phyloP scores from a whole-genome alignment of 2,888 invertebrate genomes.

The Herminia tarsipennalis region DNA sequence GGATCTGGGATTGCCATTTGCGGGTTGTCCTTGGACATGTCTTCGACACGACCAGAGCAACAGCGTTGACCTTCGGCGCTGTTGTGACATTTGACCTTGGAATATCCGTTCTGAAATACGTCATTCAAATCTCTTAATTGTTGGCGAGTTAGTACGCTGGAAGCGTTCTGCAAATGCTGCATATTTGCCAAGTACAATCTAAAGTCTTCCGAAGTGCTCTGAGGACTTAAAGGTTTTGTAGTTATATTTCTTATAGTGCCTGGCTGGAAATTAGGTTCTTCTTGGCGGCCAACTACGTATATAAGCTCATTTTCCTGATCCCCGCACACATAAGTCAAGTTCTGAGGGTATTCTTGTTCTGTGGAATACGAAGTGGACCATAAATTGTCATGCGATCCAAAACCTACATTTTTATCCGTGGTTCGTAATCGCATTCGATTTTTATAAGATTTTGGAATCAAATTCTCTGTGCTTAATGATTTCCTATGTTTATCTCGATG shows the following conservation, averaged over 20 bases:
- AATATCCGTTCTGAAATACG: constrained; percentile 85
- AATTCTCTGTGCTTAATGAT: constrained; percentile 87
- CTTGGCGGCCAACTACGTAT: constrained; percentile 77
- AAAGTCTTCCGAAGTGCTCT: constrained; percentile 89
- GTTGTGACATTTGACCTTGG: constrained; percentile 71
- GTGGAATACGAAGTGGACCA: constrained; percentile 74
- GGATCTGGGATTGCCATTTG: constrained; percentile 73
- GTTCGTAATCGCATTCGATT: constrained; percentile 65
- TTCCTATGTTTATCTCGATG: constrained; percentile 80
- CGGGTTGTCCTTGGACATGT: constrained; percentile 64
- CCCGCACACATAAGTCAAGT: constrained; percentile 76
- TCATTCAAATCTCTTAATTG: constrained; percentile 86
- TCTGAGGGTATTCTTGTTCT: constrained; percentile 70
- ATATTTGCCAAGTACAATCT: constrained; percentile 90
- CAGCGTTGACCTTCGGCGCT: constrained; percentile 65
- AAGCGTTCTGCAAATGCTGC: constrained; percentile 90
- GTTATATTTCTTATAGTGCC: constrained; percentile 84
- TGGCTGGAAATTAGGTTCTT: constrained; percentile 64
- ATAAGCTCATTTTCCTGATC: constrained; percentile 83
- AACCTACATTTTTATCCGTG: constrained; percentile 63
- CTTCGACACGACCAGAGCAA: constrained; percentile 66
- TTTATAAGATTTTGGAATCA: constrained; percentile 82
- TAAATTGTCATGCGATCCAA: constrained; percentile 82
- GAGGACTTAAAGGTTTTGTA: constrained; percentile 88
- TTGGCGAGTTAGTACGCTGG: constrained; percentile 86